Percentiles rank a stretch among this genome's conserved stretches.
Conservation (phyloP, 2,888 invertebrate species). For the Sicus ferrugineus region DNA sequence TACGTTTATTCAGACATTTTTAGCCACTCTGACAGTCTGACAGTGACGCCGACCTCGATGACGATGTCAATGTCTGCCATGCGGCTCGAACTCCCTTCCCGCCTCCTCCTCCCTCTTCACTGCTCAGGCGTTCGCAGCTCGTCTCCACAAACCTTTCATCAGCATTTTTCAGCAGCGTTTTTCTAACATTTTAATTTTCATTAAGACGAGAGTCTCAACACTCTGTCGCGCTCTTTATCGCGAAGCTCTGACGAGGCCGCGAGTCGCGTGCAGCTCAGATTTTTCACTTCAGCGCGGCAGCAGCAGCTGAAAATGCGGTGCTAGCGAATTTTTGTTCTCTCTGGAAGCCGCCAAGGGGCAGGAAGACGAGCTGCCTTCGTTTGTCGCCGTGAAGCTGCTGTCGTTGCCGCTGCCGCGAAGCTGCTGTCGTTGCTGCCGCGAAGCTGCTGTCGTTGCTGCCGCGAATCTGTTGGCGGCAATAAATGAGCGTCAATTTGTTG, state of each 20-base stretch:
- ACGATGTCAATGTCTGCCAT: too few relatives aligned
- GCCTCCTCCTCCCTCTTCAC: not conserved
- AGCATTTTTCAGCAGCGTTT: not conserved
- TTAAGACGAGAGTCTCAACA: not conserved
- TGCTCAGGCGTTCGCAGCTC: constrained; percentile 2
- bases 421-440: not conserved
- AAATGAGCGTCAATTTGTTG: constrained; percentile 62
- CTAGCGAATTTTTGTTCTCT: not conserved
- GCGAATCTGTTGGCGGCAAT: constrained; percentile 36
- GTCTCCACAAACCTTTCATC: not conserved
- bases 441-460: not conserved
- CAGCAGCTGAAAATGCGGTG: too few relatives aligned
- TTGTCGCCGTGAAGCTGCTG: too few relatives aligned
- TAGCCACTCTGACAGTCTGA: too few relatives aligned
- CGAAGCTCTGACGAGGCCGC: not conserved
- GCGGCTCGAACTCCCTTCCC: too few relatives aligned
- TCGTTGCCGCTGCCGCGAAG: not conserved
- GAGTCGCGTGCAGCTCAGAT: too few relatives aligned
- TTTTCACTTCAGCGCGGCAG: not conserved
- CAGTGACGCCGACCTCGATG: too few relatives aligned
- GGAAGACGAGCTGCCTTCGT: too few relatives aligned
- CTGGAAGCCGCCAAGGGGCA: too few relatives aligned
- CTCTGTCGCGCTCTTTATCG: not conserved
- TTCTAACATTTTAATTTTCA: constrained; percentile 5
- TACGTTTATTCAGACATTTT: not conserved